Evolutionary conservation across 2,888 invertebrate genomes (phyloP).

Genomic region (Tubulanus polymorphus): DNA sequence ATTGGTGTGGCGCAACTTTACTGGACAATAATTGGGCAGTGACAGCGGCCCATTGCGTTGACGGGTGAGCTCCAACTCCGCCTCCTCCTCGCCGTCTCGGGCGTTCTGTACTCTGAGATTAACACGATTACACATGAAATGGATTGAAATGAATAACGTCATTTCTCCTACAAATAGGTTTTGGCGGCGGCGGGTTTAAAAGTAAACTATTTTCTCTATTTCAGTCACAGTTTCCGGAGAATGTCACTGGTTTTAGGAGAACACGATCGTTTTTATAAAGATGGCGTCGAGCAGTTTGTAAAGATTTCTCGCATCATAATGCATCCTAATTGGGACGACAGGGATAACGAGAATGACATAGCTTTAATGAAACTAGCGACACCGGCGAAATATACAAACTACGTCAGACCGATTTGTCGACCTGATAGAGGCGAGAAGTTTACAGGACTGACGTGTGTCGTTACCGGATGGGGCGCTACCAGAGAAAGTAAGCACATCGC

Average conservation of each 20-base stretch:
- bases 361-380: constrained; percentile 29
- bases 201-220: background rate
- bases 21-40: background rate
- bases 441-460: constrained; percentile 16
- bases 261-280: background rate
- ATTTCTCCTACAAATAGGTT: background rate
- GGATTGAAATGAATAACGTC: too few species aligned
- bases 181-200: background rate
- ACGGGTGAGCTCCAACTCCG: background rate
- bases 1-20: background rate
- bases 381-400: constrained; percentile 11
- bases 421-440: constrained; percentile 11
- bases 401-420: constrained; percentile 13
- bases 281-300: background rate
- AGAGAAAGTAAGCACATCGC: constrained; percentile 8
- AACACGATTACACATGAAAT: too few species aligned
- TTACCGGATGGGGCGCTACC: constrained; percentile 18
- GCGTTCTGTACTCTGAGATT: background rate
- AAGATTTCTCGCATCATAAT: background rate
- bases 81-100: background rate
- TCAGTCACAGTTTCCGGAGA: background rate
- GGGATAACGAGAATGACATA: constrained; percentile 24
- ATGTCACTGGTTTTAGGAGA: constrained; percentile 1
- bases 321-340: background rate
- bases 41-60: background rate